phyloP scores from a whole-genome alignment of 1,140 invertebrate genomes.

The Pseudoatta argentina region DNA sequence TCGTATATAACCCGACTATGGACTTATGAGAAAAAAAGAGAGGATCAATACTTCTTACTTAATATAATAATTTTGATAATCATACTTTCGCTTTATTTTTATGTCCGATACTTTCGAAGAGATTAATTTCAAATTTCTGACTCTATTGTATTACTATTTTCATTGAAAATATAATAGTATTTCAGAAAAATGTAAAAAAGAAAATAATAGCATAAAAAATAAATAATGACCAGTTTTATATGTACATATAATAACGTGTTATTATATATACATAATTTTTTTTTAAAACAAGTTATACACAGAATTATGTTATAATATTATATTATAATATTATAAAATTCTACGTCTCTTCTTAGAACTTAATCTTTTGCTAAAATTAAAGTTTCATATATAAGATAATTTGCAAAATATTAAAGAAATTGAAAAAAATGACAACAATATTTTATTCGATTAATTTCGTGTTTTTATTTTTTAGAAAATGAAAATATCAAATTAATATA shows the following conservation, averaged over 20 bases:
- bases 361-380: background rate
- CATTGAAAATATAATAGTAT: no score
- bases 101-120: background rate
- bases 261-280: background rate
- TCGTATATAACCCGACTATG: background rate
- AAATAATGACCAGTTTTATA: background rate
- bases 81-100: background rate
- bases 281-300: background rate
- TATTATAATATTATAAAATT: background rate
- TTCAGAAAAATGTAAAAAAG: no score
- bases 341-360: background rate
- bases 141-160: background rate
- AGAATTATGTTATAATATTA: background rate
- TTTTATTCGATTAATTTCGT: background rate
- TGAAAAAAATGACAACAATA: background rate
- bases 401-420: background rate
- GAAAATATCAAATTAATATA: background rate
- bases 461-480: background rate
- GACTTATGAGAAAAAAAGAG: background rate
- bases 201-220: background rate
- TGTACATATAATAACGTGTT: background rate
- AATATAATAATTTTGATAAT: slow-evolving; percentile 9
- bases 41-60: background rate
- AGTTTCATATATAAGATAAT: background rate
- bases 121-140: background rate